Conservation (phyloP, 1,140 invertebrate genomes). For the Aporrectodea caliginosa region DNA sequence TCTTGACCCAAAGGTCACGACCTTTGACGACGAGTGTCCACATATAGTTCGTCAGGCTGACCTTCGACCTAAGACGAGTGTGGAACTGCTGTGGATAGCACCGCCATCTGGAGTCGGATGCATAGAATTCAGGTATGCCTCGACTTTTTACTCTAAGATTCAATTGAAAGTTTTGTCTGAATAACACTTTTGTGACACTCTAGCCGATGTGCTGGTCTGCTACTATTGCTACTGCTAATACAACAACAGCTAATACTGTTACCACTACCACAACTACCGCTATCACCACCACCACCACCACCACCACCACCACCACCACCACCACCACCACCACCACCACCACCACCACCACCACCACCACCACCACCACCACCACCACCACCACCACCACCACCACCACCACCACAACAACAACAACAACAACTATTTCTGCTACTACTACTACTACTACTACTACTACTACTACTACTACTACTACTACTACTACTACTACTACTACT, state of each 20-base stretch:
- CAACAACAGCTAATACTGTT: slow-evolving; percentile 15
- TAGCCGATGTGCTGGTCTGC: too few relatives aligned
- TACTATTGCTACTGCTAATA: slow-evolving; percentile 11
- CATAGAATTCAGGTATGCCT: slow-evolving; percentile 49
- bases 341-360: not conserved
- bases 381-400: not conserved
- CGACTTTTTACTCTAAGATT: too few relatives aligned
- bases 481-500: slow-evolving; percentile 17
- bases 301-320: not conserved
- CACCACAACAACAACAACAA: too few relatives aligned
- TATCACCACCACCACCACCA: slow-evolving; percentile 6
- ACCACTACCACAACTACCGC: not conserved
- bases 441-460: slow-evolving; percentile 13
- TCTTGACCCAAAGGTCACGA: too few relatives aligned
- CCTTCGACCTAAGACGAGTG: slow-evolving; percentile 41
- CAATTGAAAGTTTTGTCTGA: too few relatives aligned
- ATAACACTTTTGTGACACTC: too few relatives aligned
- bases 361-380: not conserved
- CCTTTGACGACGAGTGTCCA: slow-evolving; percentile 36
- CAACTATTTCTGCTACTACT: too few relatives aligned
- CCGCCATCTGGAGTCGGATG: slow-evolving; percentile 41
- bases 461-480: slow-evolving; percentile 16
- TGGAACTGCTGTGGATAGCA: slow-evolving; percentile 45
- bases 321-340: slow-evolving; percentile 1
- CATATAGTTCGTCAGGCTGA: slow-evolving; percentile 41